Conservation (phyloP, 2,888 invertebrate genomes). For the Erebia ligea region DNA sequence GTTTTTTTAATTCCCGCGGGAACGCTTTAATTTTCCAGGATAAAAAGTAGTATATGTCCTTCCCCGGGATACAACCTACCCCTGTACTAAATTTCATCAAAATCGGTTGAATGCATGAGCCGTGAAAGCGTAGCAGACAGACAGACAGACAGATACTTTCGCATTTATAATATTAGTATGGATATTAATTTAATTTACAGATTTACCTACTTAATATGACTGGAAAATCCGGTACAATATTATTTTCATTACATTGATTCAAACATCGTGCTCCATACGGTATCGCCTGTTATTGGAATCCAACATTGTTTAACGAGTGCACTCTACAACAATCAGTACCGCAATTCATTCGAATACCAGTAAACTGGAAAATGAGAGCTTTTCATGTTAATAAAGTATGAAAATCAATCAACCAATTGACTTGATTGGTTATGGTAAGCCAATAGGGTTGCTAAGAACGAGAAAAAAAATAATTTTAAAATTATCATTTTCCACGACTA, state of each 20-base stretch:
- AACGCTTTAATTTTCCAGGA: no score
- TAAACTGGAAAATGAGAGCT: slow-evolving; percentile 7
- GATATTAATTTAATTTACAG: no score
- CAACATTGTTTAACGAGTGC: neutral
- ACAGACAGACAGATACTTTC: no score
- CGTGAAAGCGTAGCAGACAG: no score
- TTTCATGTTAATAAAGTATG: slow-evolving; percentile 1
- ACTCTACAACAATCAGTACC: neutral
- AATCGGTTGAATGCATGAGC: no score
- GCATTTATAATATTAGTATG: no score
- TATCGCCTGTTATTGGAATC: neutral
- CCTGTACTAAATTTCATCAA: no score
- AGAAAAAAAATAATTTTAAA: neutral
- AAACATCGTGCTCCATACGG: neutral
- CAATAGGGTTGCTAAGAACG: neutral
- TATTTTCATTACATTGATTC: neutral
- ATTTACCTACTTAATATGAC: neutral
- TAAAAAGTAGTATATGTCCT: no score
- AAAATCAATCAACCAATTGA: neutral
- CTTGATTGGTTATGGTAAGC: neutral
- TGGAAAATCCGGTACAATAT: neutral
- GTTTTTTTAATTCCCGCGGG: no score
- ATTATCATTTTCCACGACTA: no score
- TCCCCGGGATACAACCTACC: no score
- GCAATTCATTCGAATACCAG: neutral